These are phyloP conservation scores for Ormyrus pomaceus DNA, from an alignment of 2,888 invertebrate species.

Conservation along the genomic window DNA sequence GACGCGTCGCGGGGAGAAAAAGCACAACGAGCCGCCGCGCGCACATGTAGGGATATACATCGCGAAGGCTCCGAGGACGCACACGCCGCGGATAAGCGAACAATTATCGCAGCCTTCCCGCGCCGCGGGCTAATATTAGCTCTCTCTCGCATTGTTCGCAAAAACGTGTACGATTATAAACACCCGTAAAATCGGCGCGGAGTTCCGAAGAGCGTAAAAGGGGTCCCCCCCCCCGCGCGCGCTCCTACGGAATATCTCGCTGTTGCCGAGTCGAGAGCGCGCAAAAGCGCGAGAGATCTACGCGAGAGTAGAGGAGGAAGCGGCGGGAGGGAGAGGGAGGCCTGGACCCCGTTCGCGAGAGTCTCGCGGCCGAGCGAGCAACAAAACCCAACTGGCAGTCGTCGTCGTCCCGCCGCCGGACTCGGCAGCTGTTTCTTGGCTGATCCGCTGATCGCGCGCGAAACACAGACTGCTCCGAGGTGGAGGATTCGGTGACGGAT, in stretches of 20 bases:
- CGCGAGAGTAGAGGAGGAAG: neutral
- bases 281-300: constrained; percentile 8
- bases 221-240: neutral
- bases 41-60: neutral
- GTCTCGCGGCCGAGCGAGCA: constrained; percentile 21
- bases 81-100: neutral
- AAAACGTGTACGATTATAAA: no score
- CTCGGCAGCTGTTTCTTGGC: neutral
- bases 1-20: neutral
- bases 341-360: constrained; percentile 3
- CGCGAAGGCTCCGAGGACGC: neutral
- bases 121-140: neutral
- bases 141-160: no score
- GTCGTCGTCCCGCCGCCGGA: constrained; percentile 36
- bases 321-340: neutral
- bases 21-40: neutral
- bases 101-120: neutral
- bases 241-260: neutral
- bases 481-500: no score
- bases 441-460: no score
- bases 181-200: no score
- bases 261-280: no score
- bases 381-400: constrained; percentile 39
- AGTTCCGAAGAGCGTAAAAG: no score
- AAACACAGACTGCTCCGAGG: no score